These are phyloP conservation scores for Ommatoiulus sabulosus DNA, from an alignment of 2,888 invertebrate genomes.

Conservation along the genomic window DNA sequence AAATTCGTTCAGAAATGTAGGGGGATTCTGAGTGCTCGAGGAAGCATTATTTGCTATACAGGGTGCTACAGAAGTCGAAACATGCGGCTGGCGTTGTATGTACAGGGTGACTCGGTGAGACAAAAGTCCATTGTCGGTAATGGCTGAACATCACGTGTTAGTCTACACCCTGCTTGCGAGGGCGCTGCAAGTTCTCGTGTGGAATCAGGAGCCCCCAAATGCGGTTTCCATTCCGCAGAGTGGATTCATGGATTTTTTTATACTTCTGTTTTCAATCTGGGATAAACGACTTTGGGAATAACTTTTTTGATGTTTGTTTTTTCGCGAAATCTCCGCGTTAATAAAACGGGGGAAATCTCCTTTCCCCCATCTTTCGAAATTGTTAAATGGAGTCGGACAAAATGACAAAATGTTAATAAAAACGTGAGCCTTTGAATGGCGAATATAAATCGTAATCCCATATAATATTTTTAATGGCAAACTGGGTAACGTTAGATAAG, in stretches of 20 bases:
- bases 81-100: too few species aligned
- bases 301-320: constrained; percentile 34
- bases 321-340: constrained; percentile 6
- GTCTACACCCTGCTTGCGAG: background rate
- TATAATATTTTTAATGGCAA: constrained; percentile 34
- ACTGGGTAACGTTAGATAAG: constrained; percentile 34
- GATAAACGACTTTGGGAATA: constrained; percentile 28
- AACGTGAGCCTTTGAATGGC: constrained; percentile 34
- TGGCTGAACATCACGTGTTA: background rate
- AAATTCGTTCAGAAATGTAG: background rate
- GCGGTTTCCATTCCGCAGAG: background rate
- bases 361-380: constrained; percentile 27
- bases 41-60: constrained; percentile 9
- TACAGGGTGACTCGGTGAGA: background rate
- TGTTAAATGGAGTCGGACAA: constrained; percentile 34
- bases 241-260: background rate
- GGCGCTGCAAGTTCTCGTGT: background rate
- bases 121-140: background rate
- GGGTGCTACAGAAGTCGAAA: background rate
- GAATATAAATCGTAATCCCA: constrained; percentile 34
- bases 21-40: background rate
- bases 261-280: constrained; percentile 28
- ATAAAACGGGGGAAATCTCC: background rate
- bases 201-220: background rate
- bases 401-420: constrained; percentile 34